These are phyloP conservation scores for Oligia latruncula DNA, from an alignment of 2,888 invertebrate species.

Conservation along the genomic window DNA sequence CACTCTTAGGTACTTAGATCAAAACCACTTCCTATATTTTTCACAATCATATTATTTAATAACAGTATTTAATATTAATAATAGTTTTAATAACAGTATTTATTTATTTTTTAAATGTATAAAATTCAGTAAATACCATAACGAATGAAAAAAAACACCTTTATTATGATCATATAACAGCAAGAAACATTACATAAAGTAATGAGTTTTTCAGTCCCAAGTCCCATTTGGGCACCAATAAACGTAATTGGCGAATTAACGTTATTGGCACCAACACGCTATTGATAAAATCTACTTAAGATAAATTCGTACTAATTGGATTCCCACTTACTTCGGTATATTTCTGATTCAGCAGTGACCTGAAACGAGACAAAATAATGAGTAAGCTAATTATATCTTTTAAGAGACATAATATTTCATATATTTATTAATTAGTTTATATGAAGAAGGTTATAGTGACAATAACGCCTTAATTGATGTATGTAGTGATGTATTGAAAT, in stretches of 20 bases:
- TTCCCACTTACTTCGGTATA: slow-evolving; percentile 56
- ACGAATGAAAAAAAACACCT: not conserved
- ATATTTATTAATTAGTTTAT: slow-evolving; percentile 1
- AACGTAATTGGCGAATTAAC: slow-evolving; percentile 36
- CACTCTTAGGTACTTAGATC: not conserved
- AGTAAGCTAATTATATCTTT: slow-evolving; percentile 14
- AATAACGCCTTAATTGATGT: not conserved
- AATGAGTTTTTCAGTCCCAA: slow-evolving; percentile 33
- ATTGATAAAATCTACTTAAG: slow-evolving; percentile 44
- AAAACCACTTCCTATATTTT: not conserved
- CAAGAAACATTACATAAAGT: slow-evolving; percentile 6
- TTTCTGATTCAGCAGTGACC: slow-evolving; percentile 36
- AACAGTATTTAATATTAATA: no score
- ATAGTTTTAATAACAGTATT: no score
- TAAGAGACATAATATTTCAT: not conserved
- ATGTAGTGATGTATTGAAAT: no score
- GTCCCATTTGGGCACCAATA: slow-evolving; percentile 53
- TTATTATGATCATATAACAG: not conserved
- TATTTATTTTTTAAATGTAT: no score
- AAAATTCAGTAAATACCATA: not conserved
- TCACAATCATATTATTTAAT: not conserved
- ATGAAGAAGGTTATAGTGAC: not conserved
- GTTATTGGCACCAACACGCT: slow-evolving; percentile 43
- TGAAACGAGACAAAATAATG: slow-evolving; percentile 52
- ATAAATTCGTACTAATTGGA: slow-evolving; percentile 45